phyloP scores from a whole-genome alignment of 2,888 invertebrate species.

The Idaea dimidiata region DNA sequence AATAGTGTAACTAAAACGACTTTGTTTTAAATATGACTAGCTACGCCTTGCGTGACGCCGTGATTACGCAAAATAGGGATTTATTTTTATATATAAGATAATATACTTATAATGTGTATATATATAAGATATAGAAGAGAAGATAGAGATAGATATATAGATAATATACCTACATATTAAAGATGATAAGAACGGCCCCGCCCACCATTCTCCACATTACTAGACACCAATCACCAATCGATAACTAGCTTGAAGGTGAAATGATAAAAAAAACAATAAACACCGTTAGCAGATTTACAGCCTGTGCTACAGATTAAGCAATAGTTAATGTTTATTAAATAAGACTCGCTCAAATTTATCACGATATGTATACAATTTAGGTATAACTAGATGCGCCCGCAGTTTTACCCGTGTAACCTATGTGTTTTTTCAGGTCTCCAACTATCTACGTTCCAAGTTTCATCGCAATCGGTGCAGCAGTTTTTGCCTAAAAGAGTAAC shows the following conservation, averaged over 20 bases:
- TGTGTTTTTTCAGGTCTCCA: too few relatives aligned
- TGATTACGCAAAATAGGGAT: too few relatives aligned
- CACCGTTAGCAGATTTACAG: not conserved
- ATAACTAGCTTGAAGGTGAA: not conserved
- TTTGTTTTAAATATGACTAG: too few relatives aligned
- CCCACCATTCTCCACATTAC: not conserved
- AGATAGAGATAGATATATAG: constrained; percentile 5
- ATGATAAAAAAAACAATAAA: not conserved
- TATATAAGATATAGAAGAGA: not conserved
- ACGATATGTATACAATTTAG: too few relatives aligned
- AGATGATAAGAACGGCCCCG: not conserved
- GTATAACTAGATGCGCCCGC: too few relatives aligned
- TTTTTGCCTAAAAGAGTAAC: too few relatives aligned
- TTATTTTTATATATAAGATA: too few relatives aligned
- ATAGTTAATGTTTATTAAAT: not conserved
- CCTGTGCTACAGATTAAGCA: not conserved
- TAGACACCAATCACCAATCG: not conserved
- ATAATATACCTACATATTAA: not conserved
- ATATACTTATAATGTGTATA: not conserved
- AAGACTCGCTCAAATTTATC: not conserved
- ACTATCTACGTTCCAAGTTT: too few relatives aligned
- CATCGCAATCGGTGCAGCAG: too few relatives aligned
- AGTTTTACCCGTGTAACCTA: too few relatives aligned
- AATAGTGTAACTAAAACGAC: too few relatives aligned
- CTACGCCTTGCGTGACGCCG: too few relatives aligned